These are phyloP conservation scores for Scelioninae gen. 1 DNA, from an alignment of 2,888 invertebrate genomes.

Conservation along the genomic window DNA sequence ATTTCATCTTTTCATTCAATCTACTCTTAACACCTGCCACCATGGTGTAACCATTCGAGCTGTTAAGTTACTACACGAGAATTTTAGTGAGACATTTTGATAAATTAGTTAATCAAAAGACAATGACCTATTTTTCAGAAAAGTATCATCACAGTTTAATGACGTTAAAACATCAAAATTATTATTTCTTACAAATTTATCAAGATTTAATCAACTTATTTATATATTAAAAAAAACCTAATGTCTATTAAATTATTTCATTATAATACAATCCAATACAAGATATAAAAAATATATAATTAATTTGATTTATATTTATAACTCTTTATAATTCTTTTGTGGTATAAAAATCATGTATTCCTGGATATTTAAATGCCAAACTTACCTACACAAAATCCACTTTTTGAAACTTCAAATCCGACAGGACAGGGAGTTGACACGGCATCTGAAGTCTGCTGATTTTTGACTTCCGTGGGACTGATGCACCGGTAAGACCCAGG, in stretches of 20 bases:
- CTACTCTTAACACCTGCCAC: conserved; percentile 5
- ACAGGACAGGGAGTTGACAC: conserved; percentile 76
- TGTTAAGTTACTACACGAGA: background rate
- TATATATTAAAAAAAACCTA: too few species aligned
- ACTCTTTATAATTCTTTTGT: too few species aligned
- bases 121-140: too few species aligned
- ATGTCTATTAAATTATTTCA: too few species aligned
- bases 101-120: background rate
- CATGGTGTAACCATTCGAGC: background rate
- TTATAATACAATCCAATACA: too few species aligned
- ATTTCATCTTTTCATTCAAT: background rate
- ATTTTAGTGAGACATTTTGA: background rate
- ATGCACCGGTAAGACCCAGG: conserved; percentile 85
- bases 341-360: too few species aligned
- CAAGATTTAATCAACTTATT: too few species aligned
- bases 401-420: conserved; percentile 77
- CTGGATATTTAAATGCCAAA: conserved; percentile 42
- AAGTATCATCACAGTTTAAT: too few species aligned
- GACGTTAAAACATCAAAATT: too few species aligned
- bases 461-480: conserved; percentile 77
- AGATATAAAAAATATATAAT: too few species aligned
- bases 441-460: conserved; percentile 75
- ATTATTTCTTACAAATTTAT: too few species aligned
- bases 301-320: too few species aligned
- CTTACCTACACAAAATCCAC: conserved; percentile 80